A percentile compares a stretch with the other conserved stretches of the same genome.
These are phyloP conservation scores for Lasioglossum oenotherae DNA, from an alignment of 2,888 invertebrate genomes.

Conservation along the genomic window DNA sequence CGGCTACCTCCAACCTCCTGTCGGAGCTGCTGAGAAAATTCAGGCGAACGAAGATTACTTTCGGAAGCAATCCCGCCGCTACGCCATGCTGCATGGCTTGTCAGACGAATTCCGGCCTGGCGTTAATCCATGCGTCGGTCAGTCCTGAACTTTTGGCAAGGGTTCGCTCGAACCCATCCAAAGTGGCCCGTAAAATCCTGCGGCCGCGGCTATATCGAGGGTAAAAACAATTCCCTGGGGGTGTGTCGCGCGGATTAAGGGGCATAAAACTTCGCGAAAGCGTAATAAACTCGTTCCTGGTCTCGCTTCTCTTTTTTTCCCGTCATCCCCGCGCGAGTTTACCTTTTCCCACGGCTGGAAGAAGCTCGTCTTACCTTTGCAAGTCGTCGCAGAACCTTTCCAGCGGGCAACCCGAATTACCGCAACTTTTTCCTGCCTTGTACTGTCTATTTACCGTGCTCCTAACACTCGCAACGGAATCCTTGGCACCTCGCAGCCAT, in stretches of 20 bases:
- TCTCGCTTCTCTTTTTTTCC: neutral
- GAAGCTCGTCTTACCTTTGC: slow-evolving; percentile 49
- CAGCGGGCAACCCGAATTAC: slow-evolving; percentile 50
- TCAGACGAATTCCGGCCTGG: slow-evolving; percentile 29
- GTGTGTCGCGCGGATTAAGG: slow-evolving; percentile 74
- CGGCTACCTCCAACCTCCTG: slow-evolving; percentile 18
- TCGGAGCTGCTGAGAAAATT: slow-evolving; percentile 28
- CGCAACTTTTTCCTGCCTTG: slow-evolving; percentile 40
- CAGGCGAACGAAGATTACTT: slow-evolving; percentile 36
- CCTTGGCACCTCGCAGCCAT: neutral
- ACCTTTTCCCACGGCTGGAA: neutral
- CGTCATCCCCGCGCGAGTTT: neutral
- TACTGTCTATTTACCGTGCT: slow-evolving; percentile 41
- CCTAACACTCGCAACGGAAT: slow-evolving; percentile 9
- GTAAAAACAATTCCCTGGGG: slow-evolving; percentile 67
- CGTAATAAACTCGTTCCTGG: slow-evolving; percentile 68
- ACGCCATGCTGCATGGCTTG: neutral
- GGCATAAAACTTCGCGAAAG: slow-evolving; percentile 72
- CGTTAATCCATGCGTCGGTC: slow-evolving; percentile 43
- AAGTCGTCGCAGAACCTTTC: slow-evolving; percentile 2
- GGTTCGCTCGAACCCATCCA: slow-evolving; percentile 28
- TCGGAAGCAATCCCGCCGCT: slow-evolving; percentile 13
- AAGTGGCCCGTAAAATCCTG: slow-evolving; percentile 58
- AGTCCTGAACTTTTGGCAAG: slow-evolving; percentile 21
- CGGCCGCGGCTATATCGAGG: slow-evolving; percentile 54